These are phyloP conservation scores for Girardinichthys multiradiatus DNA, from an alignment of 2,113 vertebrate genomes.

Conservation along the genomic window DNA sequence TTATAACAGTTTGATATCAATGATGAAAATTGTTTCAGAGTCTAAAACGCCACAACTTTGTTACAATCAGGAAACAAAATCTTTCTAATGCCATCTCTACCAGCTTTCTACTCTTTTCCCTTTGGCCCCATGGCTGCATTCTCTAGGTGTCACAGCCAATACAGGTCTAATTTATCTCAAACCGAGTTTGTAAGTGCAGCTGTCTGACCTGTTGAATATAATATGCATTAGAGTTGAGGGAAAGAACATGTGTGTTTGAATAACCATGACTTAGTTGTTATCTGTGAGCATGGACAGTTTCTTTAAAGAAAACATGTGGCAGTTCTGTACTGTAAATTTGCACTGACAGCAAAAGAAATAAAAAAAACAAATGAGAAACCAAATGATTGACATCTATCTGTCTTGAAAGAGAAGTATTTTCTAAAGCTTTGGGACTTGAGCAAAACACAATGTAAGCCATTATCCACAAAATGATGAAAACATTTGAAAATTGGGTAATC, in stretches of 20 bases:
- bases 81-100: not conserved
- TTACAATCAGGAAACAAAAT: conserved; percentile 1
- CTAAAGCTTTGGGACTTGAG: no score
- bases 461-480: no score
- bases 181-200: conserved; percentile 25
- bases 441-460: no score
- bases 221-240: conserved; percentile 17
- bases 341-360: no score
- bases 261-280: conserved; percentile 39
- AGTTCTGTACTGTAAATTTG: no score
- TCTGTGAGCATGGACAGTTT: conserved; percentile 25
- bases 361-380: no score
- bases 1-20: no score
- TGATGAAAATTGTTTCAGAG: not conserved
- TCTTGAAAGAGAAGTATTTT: no score
- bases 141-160: conserved; percentile 52
- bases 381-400: no score
- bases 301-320: no score
- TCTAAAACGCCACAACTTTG: not conserved
- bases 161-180: conserved; percentile 56
- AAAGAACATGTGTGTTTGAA: conserved; percentile 31
- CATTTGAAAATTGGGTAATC: not conserved
- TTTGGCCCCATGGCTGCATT: conserved; percentile 18
- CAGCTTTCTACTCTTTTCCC: conserved; percentile 6
- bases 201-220: conserved; percentile 30